Conservation (phyloP, 2,113 vertebrate genomes). For the Amblyornis subalaris region DNA sequence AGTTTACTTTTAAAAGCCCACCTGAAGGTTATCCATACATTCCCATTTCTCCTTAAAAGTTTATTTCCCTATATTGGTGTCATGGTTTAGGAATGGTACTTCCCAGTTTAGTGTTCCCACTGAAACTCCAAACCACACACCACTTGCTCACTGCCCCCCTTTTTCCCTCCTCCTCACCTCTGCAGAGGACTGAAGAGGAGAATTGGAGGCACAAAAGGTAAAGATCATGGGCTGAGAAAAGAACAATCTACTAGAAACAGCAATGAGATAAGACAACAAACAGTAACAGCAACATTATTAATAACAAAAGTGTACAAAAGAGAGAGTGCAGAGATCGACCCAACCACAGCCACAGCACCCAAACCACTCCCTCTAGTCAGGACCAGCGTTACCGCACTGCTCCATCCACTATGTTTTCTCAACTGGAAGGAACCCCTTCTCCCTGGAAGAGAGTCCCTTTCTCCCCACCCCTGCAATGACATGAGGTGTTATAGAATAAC, state of each 20-base stretch:
- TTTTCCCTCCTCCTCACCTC: not conserved
- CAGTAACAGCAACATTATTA: not conserved
- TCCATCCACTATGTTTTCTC: not conserved
- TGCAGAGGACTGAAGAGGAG: not conserved
- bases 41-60: not conserved
- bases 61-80: not conserved
- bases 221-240: not conserved
- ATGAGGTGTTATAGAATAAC: not conserved
- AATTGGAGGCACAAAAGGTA: not conserved
- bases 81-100: not conserved
- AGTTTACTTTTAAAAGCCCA: not conserved
- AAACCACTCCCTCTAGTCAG: not conserved
- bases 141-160: not conserved
- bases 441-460: not conserved
- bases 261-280: not conserved
- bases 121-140: not conserved
- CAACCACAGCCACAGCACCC: fast-evolving
- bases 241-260: not conserved
- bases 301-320: not conserved
- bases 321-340: not conserved
- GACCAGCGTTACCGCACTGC: too few relatives aligned
- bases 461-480: not conserved
- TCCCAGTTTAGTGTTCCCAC: not conserved
- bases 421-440: not conserved
- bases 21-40: not conserved